phyloP scores from a whole-genome alignment of 2,888 invertebrate genomes.

The Lasioglossum figueresi region DNA sequence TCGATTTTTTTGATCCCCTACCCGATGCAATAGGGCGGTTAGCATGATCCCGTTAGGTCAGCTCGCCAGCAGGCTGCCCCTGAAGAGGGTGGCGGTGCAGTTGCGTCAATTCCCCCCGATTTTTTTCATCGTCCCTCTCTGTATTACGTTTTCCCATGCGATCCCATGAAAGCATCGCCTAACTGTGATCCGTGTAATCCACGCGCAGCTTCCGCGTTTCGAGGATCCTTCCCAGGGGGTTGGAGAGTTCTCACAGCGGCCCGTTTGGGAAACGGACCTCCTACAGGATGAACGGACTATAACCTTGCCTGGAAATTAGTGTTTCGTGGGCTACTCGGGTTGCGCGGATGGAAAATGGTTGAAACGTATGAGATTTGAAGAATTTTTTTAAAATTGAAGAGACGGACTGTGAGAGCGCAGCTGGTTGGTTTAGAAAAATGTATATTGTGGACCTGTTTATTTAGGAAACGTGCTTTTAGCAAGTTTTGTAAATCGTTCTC shows the following conservation, averaged over 20 bases:
- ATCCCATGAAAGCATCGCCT: slow-evolving; percentile 67
- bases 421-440: neutral
- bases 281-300: slow-evolving; percentile 3
- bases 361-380: neutral
- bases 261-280: slow-evolving; percentile 36
- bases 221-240: slow-evolving; percentile 39
- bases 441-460: too few species aligned
- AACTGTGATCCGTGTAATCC: slow-evolving; percentile 73
- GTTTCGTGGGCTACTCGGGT: neutral
- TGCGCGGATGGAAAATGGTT: neutral
- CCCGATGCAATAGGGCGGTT: slow-evolving; percentile 68
- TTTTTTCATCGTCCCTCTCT: slow-evolving; percentile 36
- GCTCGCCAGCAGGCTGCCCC: slow-evolving; percentile 72
- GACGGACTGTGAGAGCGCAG: neutral
- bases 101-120: slow-evolving; percentile 44
- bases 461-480: too few species aligned
- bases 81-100: slow-evolving; percentile 54
- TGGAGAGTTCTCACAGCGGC: slow-evolving; percentile 66
- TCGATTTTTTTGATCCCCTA: slow-evolving; percentile 62
- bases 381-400: neutral
- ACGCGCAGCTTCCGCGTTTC: slow-evolving; percentile 76
- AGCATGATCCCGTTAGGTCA: slow-evolving; percentile 73
- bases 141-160: slow-evolving; percentile 41
- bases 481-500: too few species aligned
- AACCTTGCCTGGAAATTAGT: slow-evolving; percentile 20